Evolutionary conservation across 2,113 vertebrate species (phyloP).

Genomic region (Esox niger): DNA sequence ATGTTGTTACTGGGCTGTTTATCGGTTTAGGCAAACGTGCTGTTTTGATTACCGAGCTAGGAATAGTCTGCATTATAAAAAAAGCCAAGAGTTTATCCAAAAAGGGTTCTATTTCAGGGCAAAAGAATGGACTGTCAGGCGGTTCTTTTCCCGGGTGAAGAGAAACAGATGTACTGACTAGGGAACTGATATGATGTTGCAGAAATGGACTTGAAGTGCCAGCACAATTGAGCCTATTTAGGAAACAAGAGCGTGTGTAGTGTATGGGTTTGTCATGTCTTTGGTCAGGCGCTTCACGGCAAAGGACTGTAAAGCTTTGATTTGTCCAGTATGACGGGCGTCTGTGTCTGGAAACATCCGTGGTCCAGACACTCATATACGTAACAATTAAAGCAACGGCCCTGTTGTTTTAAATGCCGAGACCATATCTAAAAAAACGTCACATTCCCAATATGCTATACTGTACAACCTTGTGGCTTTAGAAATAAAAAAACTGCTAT

Average conservation of each 20-base stretch:
- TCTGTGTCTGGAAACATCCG: conserved; percentile 34
- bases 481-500: no score
- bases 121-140: conserved; percentile 37
- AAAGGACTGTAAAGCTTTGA: conserved; percentile 54
- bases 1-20: conserved; percentile 45
- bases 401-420: background rate
- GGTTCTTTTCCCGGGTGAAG: conserved; percentile 44
- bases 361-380: conserved; percentile 26
- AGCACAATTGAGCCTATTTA: conserved; percentile 61
- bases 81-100: conserved; percentile 42
- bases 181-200: conserved; percentile 51
- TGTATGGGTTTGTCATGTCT: conserved; percentile 23
- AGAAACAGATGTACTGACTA: conserved; percentile 62
- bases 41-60: conserved; percentile 62
- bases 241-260: conserved; percentile 39
- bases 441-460: no score
- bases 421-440: no score
- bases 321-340: conserved; percentile 35
- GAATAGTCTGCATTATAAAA: conserved; percentile 55
- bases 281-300: conserved; percentile 46
- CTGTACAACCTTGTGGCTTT: no score
- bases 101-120: conserved; percentile 33
- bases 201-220: conserved; percentile 57
- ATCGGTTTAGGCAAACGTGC: conserved; percentile 58
- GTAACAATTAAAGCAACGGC: conserved; percentile 35